These are phyloP conservation scores for Arrhopalites spinosus DNA, from an alignment of 2,888 invertebrate species.

Conservation along the genomic window DNA sequence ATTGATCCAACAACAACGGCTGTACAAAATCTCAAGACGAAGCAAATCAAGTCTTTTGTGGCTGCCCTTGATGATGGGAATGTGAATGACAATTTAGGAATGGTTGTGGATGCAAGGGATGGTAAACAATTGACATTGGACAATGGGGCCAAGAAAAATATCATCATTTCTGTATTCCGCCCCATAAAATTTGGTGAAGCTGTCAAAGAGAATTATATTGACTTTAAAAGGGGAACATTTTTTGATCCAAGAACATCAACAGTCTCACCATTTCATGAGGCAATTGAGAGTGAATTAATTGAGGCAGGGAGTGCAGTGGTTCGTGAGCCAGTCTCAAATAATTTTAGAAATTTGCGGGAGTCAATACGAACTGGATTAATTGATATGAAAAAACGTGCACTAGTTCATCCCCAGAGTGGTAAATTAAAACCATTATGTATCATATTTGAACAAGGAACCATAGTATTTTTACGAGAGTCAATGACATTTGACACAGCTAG, in stretches of 20 bases:
- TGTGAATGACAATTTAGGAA: conserved; percentile 74
- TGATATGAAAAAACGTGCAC: conserved; percentile 71
- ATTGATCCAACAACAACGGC: conserved; percentile 77
- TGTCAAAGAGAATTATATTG: conserved; percentile 58
- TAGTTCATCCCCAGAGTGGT: conserved; percentile 71
- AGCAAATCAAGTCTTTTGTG: conserved; percentile 72
- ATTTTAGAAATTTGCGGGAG: conserved; percentile 47
- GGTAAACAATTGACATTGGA: conserved; percentile 77
- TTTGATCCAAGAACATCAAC: conserved; percentile 63
- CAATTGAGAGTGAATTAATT: conserved; percentile 77
- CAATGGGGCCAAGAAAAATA: conserved; percentile 75
- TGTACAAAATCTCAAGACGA: conserved; percentile 74
- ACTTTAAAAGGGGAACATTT: conserved; percentile 59
- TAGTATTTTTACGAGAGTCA: conserved; percentile 76
- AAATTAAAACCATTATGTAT: conserved; percentile 73
- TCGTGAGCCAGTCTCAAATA: conserved; percentile 72
- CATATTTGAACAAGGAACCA: conserved; percentile 74
- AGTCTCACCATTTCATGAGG: conserved; percentile 81
- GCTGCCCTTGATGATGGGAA: conserved; percentile 78
- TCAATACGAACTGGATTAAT: conserved; percentile 74
- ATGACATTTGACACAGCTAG: conserved; percentile 79
- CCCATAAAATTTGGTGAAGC: conserved; percentile 67
- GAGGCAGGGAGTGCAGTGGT: conserved; percentile 77
- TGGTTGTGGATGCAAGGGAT: conserved; percentile 78
- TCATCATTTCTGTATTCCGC: conserved; percentile 75